These are phyloP conservation scores for Trichechus manatus DNA, from an alignment of 2,113 vertebrate species.

Conservation along the genomic window DNA sequence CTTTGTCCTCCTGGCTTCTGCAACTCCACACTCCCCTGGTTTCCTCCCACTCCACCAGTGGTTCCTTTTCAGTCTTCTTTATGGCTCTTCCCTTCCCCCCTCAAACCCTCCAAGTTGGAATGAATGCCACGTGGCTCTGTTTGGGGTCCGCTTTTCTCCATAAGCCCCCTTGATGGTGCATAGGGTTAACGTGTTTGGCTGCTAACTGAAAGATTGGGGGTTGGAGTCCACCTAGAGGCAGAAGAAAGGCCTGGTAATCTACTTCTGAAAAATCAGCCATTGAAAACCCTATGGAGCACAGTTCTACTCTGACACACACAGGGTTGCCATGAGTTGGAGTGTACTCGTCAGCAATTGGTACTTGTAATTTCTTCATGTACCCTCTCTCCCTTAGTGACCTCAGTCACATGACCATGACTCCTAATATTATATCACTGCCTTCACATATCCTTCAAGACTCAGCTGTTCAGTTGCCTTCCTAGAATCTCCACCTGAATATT, in stretches of 20 bases:
- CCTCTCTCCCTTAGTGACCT: background rate
- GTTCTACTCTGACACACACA: background rate
- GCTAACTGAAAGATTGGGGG: background rate
- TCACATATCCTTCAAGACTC: background rate
- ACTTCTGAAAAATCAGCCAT: background rate
- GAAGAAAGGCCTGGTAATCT: no score
- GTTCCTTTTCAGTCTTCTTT: background rate
- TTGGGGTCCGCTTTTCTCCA: background rate
- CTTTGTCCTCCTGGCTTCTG: background rate
- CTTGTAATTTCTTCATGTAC: background rate
- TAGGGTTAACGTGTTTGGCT: background rate
- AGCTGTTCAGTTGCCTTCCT: background rate
- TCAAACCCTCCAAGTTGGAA: background rate
- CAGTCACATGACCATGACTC: background rate
- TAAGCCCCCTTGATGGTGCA: background rate
- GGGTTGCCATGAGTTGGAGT: background rate
- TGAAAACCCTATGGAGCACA: background rate
- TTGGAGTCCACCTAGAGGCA: background rate
- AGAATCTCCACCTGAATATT: background rate
- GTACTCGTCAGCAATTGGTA: no score
- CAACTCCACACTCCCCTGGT: background rate
- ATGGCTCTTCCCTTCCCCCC: background rate
- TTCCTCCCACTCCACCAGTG: background rate
- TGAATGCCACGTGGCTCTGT: accelerated
- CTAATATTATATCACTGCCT: background rate